Conservation (phyloP, 2,797 vertebrate genomes). For the Schizopygopsis malacanthus region DNA sequence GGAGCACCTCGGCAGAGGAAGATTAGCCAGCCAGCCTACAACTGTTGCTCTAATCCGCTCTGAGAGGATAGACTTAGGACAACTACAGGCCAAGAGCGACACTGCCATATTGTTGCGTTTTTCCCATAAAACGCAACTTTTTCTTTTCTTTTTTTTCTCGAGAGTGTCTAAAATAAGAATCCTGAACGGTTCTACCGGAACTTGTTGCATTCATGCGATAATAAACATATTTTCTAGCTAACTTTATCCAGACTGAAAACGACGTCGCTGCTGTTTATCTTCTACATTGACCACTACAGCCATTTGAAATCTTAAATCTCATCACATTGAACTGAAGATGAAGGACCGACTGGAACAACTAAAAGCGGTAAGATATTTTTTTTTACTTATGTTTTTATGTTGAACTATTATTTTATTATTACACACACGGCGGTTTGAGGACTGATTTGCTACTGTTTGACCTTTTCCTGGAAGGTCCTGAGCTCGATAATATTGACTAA, state of each 20-base stretch:
- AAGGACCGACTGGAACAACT: conserved; percentile 82
- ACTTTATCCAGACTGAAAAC: neutral
- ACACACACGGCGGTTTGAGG: neutral
- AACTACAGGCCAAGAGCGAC: conserved; percentile 46
- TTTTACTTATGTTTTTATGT: neutral
- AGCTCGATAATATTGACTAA: neutral
- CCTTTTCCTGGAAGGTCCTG: conserved; percentile 6
- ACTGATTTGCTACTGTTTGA: conserved; percentile 1
- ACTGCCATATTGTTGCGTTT: conserved; percentile 54
- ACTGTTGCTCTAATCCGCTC: conserved; percentile 61
- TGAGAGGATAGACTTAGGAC: conserved; percentile 65
- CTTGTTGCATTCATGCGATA: neutral
- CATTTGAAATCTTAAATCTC: neutral
- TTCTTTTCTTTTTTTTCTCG: neutral
- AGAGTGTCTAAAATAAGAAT: neutral
- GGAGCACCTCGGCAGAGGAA: conserved; percentile 44
- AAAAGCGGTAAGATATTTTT: conserved; percentile 72
- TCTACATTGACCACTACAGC: neutral
- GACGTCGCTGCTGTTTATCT: neutral
- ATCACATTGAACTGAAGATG: conserved; percentile 65
- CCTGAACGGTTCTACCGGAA: neutral
- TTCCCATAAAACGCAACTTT: neutral
- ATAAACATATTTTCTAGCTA: neutral
- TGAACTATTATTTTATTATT: neutral
- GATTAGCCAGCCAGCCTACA: conserved; percentile 58